Evolutionary conservation across 1,140 invertebrate species (phyloP).

Genomic region (Aphidius ervi): DNA sequence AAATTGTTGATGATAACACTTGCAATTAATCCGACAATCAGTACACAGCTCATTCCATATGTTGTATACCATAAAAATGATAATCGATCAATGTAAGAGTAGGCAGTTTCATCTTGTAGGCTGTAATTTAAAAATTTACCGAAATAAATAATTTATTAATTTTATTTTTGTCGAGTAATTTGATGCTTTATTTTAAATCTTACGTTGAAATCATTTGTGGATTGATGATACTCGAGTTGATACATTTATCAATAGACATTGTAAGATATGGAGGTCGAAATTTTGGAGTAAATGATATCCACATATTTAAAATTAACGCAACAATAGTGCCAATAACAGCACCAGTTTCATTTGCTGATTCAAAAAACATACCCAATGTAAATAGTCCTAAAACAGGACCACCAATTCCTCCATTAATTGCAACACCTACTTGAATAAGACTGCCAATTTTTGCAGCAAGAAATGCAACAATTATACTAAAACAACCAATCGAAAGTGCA

Average conservation of each 20-base stretch:
- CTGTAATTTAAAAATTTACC: background rate
- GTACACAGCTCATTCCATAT: too few species aligned
- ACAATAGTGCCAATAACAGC: slow-evolving; percentile 64
- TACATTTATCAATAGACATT: slow-evolving; percentile 58
- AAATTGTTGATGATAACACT: too few species aligned
- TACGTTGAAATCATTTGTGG: slow-evolving; percentile 1
- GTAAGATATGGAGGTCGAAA: slow-evolving; percentile 58
- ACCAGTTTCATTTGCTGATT: slow-evolving; percentile 67
- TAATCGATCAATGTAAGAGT: slow-evolving; percentile 3
- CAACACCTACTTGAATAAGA: slow-evolving; percentile 68
- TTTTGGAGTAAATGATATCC: slow-evolving; percentile 81
- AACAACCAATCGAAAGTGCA: slow-evolving; percentile 65
- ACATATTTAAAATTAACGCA: slow-evolving; percentile 67
- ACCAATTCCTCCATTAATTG: slow-evolving; percentile 72
- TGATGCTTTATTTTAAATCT: background rate
- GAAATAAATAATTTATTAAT: slow-evolving; percentile 26
- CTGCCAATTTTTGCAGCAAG: slow-evolving; percentile 67
- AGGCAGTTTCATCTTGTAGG: slow-evolving; percentile 20
- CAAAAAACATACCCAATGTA: slow-evolving; percentile 71
- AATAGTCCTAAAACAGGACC: slow-evolving; percentile 77
- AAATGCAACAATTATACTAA: slow-evolving; percentile 69
- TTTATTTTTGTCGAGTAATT: background rate
- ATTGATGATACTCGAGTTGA: slow-evolving; percentile 26
- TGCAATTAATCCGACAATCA: too few species aligned
- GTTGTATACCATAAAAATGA: too few species aligned